A percentile compares a stretch with the other conserved stretches of the same genome.
These are phyloP conservation scores for Gymnorhina tibicen DNA, from an alignment of 2,113 vertebrate genomes.

Conservation along the genomic window DNA sequence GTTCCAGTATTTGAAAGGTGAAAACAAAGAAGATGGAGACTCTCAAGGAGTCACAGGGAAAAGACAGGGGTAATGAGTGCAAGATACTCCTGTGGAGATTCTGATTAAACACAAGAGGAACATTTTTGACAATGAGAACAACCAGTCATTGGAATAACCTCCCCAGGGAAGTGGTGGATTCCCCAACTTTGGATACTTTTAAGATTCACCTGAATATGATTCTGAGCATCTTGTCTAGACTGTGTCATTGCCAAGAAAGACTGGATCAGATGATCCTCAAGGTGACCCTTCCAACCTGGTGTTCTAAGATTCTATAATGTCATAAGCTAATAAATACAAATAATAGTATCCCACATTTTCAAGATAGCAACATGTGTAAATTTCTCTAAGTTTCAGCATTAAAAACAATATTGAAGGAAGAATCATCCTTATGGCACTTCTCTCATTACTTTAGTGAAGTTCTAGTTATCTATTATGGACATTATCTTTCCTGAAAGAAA, in stretches of 20 bases:
- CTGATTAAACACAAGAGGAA: background rate
- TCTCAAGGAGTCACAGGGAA: background rate
- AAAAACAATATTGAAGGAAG: background rate
- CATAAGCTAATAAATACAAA: background rate
- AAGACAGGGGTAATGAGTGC: too few relatives aligned
- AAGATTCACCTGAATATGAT: background rate
- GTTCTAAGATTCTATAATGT: background rate
- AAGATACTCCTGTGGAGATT: background rate
- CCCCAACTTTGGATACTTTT: background rate
- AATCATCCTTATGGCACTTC: background rate
- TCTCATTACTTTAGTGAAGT: background rate
- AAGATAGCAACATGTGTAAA: background rate
- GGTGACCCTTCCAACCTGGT: background rate
- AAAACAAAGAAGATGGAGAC: background rate
- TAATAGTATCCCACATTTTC: background rate
- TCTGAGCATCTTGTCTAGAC: background rate
- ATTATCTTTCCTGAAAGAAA: background rate
- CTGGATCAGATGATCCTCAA: background rate
- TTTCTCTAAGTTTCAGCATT: background rate
- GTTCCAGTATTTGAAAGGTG: background rate
- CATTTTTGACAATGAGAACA: background rate
- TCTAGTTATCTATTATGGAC: background rate
- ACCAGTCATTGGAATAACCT: background rate
- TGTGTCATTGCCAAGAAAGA: background rate
- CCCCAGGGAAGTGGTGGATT: fast-evolving